Evolutionary conservation across 2,113 vertebrate species (phyloP), one percentile per base, ranked within the genome.

Genomic region (Panthera leo): DNA sequence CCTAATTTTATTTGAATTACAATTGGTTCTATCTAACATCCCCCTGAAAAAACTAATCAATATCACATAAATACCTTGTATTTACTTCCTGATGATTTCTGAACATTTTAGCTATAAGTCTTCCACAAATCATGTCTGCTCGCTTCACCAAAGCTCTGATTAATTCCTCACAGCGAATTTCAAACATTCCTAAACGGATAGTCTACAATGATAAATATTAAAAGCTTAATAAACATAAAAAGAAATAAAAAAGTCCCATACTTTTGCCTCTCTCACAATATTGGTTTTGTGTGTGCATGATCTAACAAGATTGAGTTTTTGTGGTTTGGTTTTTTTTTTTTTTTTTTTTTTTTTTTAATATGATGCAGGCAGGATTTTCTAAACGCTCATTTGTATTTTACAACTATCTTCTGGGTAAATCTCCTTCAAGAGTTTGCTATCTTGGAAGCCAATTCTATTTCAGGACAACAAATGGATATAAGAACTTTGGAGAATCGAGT

Each of bases 151-250:
- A 98, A 75, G 99, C 96, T 29, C 97, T 97, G 95, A 99, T 98
- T 85, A 99, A 98, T 85, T 99, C 98, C 53, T 99, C 99, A 96
- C 99, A 99, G 83, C 98, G 99, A 45, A 99, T 95, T 96, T 99
- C 99, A 98, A 99, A 99, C 99, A 99, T 99, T 94, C 99, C 99
- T 68, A 99, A 98, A 70, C 85, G 99, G 61, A 99, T 39, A 45
- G 97, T 98, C 99, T 99, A 89, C 73, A 98, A 87, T 4, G 91
- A 86, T 80, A 95, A 95, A 58, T 42, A 58, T 9, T 34, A 79
- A 96, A 68, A 85, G 45, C 58, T 85, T 71, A 91, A 55, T 25
- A 67, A 87, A 36, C 51, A 70, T 5, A 13, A 67, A 58, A 61
- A 53, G 58, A 51, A 91, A 80, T 6, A 39, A 42, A 89, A 87